A percentile compares a stretch with the other conserved stretches of the same genome.
These are phyloP conservation scores for Glaucopsyche alexis DNA, from an alignment of 2,888 invertebrate genomes.

Conservation along the genomic window DNA sequence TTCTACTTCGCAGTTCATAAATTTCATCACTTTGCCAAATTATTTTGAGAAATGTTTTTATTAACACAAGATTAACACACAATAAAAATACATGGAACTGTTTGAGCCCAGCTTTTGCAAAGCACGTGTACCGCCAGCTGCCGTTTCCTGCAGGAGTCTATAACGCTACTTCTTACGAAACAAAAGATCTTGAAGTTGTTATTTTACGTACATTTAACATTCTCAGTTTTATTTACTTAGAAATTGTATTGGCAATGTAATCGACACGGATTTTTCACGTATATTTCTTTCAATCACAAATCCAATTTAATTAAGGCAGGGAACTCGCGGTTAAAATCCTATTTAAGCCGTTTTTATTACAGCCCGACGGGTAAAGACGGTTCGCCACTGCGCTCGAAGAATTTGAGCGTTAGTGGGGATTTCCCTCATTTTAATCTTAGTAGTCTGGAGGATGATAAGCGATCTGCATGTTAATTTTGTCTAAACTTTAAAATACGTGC, in stretches of 20 bases:
- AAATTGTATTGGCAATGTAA: constrained; percentile 54
- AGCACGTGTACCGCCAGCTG: constrained; percentile 53
- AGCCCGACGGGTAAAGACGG: constrained; percentile 76
- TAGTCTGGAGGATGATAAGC: constrained; percentile 61
- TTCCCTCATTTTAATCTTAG: constrained; percentile 70
- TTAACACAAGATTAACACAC: too few relatives aligned
- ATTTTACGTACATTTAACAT: background rate
- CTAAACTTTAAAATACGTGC: constrained; percentile 43
- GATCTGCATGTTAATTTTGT: constrained; percentile 69
- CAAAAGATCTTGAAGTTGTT: constrained; percentile 34
- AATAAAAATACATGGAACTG: background rate
- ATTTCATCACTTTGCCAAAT: too few relatives aligned
- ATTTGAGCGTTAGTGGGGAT: constrained; percentile 73
- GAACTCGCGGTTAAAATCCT: constrained; percentile 79
- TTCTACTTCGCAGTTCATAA: too few relatives aligned
- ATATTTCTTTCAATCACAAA: constrained; percentile 78
- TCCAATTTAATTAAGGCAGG: constrained; percentile 80
- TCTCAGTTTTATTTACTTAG: background rate
- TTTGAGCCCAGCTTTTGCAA: constrained; percentile 28
- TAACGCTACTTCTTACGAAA: constrained; percentile 42
- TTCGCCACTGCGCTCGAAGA: constrained; percentile 72
- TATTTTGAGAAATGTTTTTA: too few relatives aligned
- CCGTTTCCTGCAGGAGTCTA: constrained; percentile 59
- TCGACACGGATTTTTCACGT: constrained; percentile 78
- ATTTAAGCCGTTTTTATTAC: constrained; percentile 80